Conservation (phyloP, 2,113 vertebrate genomes). For the Eidolon helvum region DNA sequence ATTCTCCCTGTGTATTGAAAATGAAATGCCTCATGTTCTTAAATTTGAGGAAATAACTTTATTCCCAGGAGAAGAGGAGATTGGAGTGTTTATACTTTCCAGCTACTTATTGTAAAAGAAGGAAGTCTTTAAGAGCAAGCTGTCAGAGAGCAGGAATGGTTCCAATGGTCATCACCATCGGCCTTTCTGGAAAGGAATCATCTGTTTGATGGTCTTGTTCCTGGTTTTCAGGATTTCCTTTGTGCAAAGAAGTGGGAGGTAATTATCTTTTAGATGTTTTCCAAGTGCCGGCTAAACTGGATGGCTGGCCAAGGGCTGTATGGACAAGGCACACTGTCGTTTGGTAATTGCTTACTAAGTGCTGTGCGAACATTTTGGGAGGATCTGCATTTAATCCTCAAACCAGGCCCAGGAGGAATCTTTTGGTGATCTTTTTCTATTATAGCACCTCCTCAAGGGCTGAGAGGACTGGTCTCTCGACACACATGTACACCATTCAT, state of each 20-base stretch:
- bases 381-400: not conserved
- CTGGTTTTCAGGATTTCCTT: not conserved
- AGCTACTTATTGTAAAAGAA: slow-evolving; percentile 6
- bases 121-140: not conserved
- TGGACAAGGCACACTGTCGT: no score
- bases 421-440: not conserved
- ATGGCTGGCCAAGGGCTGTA: not conserved
- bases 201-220: not conserved
- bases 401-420: not conserved
- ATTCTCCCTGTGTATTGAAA: not conserved
- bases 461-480: not conserved
- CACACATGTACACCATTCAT: no score
- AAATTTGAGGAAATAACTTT: not conserved
- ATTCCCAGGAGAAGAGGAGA: not conserved
- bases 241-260: not conserved
- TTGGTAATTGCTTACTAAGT: not conserved
- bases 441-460: not conserved
- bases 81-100: not conserved
- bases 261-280: not conserved
- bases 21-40: not conserved
- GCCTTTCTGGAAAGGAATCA: not conserved
- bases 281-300: not conserved
- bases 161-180: not conserved
- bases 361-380: not conserved
- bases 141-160: not conserved